phyloP scores from a whole-genome alignment of 2,113 vertebrate species.

The Circaetus cinerascens region DNA sequence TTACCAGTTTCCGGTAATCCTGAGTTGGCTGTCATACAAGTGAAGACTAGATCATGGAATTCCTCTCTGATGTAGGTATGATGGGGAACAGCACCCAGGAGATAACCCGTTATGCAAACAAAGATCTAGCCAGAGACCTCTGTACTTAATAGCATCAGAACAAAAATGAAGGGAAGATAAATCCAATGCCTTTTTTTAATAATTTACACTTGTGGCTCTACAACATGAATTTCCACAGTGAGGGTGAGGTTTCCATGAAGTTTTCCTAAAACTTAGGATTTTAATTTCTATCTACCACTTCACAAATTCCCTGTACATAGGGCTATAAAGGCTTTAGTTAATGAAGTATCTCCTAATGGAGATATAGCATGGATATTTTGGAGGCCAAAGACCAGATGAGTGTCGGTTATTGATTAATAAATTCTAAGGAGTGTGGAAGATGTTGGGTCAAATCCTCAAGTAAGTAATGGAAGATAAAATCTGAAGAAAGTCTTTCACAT shows the following conservation, averaged over 20 bases:
- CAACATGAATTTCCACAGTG: neutral
- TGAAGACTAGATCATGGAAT: neutral
- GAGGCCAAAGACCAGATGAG: neutral
- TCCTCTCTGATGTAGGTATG: neutral
- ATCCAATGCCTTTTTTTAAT: neutral
- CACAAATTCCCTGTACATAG: neutral
- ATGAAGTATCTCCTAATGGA: neutral
- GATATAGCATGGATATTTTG: neutral
- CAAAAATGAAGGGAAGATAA: neutral
- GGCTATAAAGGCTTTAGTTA: neutral
- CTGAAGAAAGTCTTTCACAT: neutral
- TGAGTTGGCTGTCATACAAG: neutral
- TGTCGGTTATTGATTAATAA: neutral
- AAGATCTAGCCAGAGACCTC: neutral
- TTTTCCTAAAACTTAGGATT: neutral
- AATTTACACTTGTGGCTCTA: neutral
- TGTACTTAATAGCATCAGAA: neutral
- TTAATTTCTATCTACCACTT: neutral
- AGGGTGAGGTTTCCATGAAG: neutral
- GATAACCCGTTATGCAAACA: neutral
- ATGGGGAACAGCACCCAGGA: neutral
- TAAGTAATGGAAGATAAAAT: neutral
- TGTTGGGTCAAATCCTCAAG: neutral
- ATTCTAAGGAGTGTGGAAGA: neutral
- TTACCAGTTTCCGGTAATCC: neutral